Evolutionary conservation across 2,113 vertebrate genomes (phyloP), one percentile per base, ranked within the genome.

Genomic region (rabbit (Oryctolagus cuniculus)): DNA sequence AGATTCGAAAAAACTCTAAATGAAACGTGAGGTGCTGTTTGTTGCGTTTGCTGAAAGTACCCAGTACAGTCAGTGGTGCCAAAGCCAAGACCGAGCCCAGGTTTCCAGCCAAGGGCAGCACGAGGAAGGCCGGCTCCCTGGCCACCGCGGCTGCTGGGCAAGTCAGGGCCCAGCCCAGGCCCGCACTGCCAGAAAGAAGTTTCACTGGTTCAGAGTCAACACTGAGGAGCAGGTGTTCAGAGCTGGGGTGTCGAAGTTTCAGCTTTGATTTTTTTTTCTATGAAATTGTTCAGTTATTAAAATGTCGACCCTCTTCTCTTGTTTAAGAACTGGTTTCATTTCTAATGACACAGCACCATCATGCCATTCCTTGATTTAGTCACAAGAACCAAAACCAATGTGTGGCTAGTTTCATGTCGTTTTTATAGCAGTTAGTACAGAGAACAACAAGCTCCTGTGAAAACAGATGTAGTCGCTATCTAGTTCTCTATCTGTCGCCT

Each of bases 401-500:
- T 96, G 97, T 97, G 97, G 97, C 96, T 94, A 93, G 97, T 98
- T 98, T 98, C 97, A 70, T 94, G 97, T 97, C 94, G 1, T 97
- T 98, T 97, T 97, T 97, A 98, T 95, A 98, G 97, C 97, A 97
- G 95, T 93, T 95, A 97, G 97, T 98, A 97, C 96, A 97, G 97
- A 98, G 97, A 98, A 97, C 92, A 98, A 98, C 97, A 98, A 93
- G 91, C 94, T 78, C 95, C 69, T 97, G 95, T 95, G 96, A 95
- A 97, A 96, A 97, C 97, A 97, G 97, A 97, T 97, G 97, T 97
- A 96, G 93, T 94, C 88, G 94, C 94, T 96, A 89, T 96, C 94
- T 97, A 13, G 91, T 79, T 96, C 83, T 96, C 82, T 93, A 96
- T 96, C 97, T 96, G 92, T 93, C 84, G n/a, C 77, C 90, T 95